phyloP scores from a whole-genome alignment of 2,797 vertebrate genomes.

The Lagorchestes hirsutus region DNA sequence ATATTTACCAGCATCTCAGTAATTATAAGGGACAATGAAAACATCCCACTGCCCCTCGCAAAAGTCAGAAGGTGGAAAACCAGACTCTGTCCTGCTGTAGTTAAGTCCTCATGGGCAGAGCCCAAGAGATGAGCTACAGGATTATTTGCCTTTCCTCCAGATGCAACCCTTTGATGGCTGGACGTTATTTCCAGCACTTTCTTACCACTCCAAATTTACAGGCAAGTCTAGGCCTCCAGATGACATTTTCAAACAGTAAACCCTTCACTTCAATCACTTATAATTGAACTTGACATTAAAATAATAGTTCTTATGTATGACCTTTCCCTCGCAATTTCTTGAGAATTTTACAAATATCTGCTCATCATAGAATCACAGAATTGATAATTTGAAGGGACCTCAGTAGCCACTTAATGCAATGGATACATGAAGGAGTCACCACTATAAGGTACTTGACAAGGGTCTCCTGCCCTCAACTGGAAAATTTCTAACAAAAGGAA shows the following conservation, averaged over 20 bases:
- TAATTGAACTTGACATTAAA: constrained; percentile 6
- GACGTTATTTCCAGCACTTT: background rate
- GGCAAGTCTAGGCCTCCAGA: background rate
- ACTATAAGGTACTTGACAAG: background rate
- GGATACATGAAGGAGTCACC: background rate
- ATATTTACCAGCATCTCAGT: background rate
- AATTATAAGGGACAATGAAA: background rate
- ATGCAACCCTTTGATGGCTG: background rate
- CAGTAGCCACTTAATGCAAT: background rate
- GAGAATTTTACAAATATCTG: background rate
- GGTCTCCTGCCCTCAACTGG: background rate
- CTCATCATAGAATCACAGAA: background rate
- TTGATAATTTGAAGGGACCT: background rate
- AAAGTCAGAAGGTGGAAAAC: background rate
- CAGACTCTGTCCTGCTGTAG: background rate
- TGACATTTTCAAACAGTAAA: background rate
- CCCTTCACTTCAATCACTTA: background rate
- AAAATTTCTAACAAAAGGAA: background rate
- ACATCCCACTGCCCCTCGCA: background rate
- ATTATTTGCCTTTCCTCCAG: background rate
- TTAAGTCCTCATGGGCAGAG: background rate
- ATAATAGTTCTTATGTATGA: background rate
- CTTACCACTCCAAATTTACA: background rate
- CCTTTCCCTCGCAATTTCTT: background rate
- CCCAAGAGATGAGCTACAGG: background rate